Evolutionary conservation across 92 coral and sea anemone genomes (phyloP).

Genomic region (Nematostella vectensis): DNA sequence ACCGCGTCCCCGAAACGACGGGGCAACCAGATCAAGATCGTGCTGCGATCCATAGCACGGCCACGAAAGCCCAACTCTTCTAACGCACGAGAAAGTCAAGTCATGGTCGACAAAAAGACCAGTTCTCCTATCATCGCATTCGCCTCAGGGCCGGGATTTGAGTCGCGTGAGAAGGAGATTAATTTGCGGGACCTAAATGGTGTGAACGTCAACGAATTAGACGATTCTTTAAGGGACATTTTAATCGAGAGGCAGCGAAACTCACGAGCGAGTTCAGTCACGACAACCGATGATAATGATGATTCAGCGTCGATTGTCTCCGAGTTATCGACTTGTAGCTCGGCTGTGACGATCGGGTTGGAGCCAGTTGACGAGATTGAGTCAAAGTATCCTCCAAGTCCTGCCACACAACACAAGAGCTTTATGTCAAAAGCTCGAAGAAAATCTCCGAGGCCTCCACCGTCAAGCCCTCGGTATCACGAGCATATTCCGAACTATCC

Average conservation of each 20-base stretch:
- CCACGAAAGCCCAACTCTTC: constrained; percentile 5
- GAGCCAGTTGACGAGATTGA: constrained; percentile 54
- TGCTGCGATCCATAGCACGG: constrained; percentile 28
- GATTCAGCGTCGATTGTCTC: constrained; percentile 38
- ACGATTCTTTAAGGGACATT: constrained; percentile 39
- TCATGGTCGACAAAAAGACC: neutral
- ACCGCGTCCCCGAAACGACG: constrained; percentile 20
- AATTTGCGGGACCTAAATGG: constrained; percentile 42
- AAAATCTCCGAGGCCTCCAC: neutral
- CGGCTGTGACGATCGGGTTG: constrained; percentile 32
- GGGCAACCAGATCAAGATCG: constrained; percentile 30
- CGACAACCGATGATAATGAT: constrained; percentile 39
- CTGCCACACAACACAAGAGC: neutral
- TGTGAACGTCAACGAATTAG: constrained; percentile 34
- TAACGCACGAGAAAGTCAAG: neutral
- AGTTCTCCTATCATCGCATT: constrained; percentile 55
- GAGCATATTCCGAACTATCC: constrained; percentile 32
- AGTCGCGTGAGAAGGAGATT: constrained; percentile 30
- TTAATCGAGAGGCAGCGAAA: constrained; percentile 34
- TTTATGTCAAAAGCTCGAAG: constrained; percentile 3
- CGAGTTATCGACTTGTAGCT: constrained; percentile 61
- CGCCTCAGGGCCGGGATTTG: constrained; percentile 68
- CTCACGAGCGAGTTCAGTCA: constrained; percentile 9
- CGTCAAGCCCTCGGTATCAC: constrained; percentile 14
- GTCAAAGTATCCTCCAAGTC: neutral